Conservation (phyloP, 2,888 invertebrate genomes). For the Strigamia maritima region DNA sequence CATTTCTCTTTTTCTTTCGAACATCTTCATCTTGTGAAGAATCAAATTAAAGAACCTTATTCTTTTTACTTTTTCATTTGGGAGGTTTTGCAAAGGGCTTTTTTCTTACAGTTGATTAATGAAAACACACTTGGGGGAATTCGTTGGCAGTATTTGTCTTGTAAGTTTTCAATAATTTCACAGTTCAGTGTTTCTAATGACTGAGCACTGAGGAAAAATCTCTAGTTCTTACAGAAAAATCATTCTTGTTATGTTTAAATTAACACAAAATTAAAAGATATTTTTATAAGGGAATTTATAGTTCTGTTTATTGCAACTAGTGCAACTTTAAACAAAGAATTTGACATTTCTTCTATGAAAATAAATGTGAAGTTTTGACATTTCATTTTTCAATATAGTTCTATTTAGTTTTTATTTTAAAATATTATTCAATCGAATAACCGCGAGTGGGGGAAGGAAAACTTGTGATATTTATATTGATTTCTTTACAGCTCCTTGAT, state of each 20-base stretch:
- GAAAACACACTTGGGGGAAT: neutral
- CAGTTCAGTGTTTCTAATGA: conserved; percentile 8
- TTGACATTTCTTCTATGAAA: conserved; percentile 12
- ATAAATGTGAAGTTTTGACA: conserved; percentile 18
- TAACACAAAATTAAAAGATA: no score
- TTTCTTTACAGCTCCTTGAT: conserved; percentile 27
- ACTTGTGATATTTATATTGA: conserved; percentile 28
- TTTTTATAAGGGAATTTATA: no score
- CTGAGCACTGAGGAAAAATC: neutral
- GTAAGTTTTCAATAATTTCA: conserved; percentile 17
- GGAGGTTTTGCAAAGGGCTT: neutral
- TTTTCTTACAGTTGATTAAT: conserved; percentile 15
- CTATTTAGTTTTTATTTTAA: conserved; percentile 26
- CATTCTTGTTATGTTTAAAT: no score
- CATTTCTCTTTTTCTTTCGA: neutral
- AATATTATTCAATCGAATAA: neutral
- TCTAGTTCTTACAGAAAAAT: no score
- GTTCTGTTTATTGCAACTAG: neutral
- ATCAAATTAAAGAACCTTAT: neutral
- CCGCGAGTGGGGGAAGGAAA: conserved; percentile 1
- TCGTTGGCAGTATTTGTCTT: conserved; percentile 20
- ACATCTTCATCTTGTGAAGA: neutral
- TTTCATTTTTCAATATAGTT: conserved; percentile 6
- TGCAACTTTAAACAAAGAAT: neutral
- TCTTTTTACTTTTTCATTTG: no score